Evolutionary conservation across 2,888 invertebrate genomes (phyloP).

Genomic region (Leptopterna dolabrata): DNA sequence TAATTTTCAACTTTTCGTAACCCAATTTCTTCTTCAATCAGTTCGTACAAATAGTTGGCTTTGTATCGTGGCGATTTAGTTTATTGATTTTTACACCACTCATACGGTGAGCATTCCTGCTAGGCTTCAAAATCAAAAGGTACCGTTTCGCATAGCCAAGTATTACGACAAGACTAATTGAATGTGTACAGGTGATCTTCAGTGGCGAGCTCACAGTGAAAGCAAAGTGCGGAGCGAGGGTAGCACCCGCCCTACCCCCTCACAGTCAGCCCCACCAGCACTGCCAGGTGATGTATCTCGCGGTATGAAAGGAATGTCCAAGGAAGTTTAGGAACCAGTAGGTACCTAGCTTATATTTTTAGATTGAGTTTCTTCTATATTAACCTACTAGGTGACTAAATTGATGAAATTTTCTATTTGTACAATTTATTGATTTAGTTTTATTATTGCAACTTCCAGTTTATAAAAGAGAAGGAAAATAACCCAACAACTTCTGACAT

Average conservation of each 20-base stretch:
- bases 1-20: no score
- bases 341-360: slow-evolving; percentile 27
- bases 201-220: slow-evolving; percentile 89
- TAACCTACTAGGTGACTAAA: slow-evolving; percentile 31
- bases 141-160: background rate
- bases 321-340: slow-evolving; percentile 31
- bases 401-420: slow-evolving; percentile 23
- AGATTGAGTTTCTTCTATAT: slow-evolving; percentile 43
- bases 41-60: no score
- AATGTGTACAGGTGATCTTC: slow-evolving; percentile 75
- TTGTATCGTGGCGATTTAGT: no score
- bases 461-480: background rate
- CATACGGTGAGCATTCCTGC: background rate
- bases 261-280: slow-evolving; percentile 78
- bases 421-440: slow-evolving; percentile 17
- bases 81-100: no score
- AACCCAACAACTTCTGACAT: background rate
- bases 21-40: no score
- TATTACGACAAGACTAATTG: background rate
- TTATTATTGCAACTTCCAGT: background rate
- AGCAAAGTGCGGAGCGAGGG: slow-evolving; percentile 79
- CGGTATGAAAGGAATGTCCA: slow-evolving; percentile 46
- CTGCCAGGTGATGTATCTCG: slow-evolving; percentile 67
- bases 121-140: background rate
- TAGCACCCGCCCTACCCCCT: slow-evolving; percentile 73